Percentiles rank a stretch among this genome's conserved stretches.
Evolutionary conservation across 2,888 invertebrate species (phyloP).

Genomic region (Andrena flavipes): DNA sequence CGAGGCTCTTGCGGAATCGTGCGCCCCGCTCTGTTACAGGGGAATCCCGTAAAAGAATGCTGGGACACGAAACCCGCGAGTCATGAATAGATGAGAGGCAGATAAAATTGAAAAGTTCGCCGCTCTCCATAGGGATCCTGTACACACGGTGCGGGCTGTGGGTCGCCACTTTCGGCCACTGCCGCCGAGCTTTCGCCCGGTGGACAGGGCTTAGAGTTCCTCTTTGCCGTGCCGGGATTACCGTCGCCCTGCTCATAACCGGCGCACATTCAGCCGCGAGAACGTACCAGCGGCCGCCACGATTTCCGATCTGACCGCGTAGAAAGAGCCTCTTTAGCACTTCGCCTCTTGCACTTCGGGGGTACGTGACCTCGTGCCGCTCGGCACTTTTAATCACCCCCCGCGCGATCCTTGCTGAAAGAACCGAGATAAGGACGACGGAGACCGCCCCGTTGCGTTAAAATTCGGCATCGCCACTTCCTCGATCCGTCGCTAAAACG

Average conservation of each 20-base stretch:
- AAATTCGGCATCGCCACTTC: constrained; percentile 17
- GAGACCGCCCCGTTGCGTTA: not conserved
- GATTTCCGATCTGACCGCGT: constrained; percentile 46
- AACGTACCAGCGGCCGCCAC: constrained; percentile 9
- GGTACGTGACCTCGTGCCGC: not conserved
- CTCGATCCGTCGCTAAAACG: not conserved
- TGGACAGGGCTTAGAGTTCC: constrained; percentile 20
- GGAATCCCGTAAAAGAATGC: constrained; percentile 63
- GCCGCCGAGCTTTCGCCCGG: not conserved
- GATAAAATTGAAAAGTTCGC: constrained; percentile 76
- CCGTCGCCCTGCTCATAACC: constrained; percentile 47
- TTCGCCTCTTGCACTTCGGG: not conserved
- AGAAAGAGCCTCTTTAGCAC: constrained; percentile 26
- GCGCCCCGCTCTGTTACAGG: not conserved
- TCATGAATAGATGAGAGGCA: constrained; percentile 81
- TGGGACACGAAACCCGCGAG: constrained; percentile 54
- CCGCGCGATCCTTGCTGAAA: constrained; percentile 15
- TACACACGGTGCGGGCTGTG: constrained; percentile 19
- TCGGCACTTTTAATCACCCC: constrained; percentile 6
- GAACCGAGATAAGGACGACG: constrained; percentile 14
- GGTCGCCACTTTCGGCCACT: constrained; percentile 49
- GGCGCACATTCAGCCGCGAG: constrained; percentile 38
- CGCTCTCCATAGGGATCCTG: constrained; percentile 34
- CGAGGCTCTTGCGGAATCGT: not conserved
- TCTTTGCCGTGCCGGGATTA: constrained; percentile 44